Evolutionary conservation across 53 echinoderm and acorn worm species (phyloP).

Genomic region (Actinopyga echinites): DNA sequence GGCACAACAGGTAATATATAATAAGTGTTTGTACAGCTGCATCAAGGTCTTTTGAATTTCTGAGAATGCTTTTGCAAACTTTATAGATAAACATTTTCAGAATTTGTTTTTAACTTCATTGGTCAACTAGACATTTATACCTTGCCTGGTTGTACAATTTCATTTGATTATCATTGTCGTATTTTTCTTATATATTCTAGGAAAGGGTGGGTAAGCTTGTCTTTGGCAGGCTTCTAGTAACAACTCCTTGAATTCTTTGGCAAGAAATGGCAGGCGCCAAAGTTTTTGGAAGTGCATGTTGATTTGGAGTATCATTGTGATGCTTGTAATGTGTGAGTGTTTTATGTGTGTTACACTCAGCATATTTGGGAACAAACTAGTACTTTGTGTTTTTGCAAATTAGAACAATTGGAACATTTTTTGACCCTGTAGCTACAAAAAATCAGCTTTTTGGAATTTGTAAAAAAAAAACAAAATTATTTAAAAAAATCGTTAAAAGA

Average conservation of each 20-base stretch:
- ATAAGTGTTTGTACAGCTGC: too few species aligned
- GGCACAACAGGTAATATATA: too few species aligned
- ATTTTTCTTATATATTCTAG: too few species aligned
- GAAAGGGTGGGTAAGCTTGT: too few species aligned
- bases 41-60: too few species aligned
- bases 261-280: background rate
- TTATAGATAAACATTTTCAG: too few species aligned
- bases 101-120: too few species aligned
- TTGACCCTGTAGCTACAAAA: constrained; percentile 1
- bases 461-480: constrained; percentile 11
- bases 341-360: constrained; percentile 33
- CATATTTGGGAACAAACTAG: constrained; percentile 40
- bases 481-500: constrained; percentile 1
- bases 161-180: too few species aligned
- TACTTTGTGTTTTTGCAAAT: constrained; percentile 38
- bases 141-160: too few species aligned
- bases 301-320: constrained; percentile 7
- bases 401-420: constrained; percentile 22
- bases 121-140: too few species aligned
- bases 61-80: too few species aligned
- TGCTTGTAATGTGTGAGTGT: constrained; percentile 19
- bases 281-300: background rate
- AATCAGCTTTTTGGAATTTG: background rate
- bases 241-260: constrained; percentile 27
- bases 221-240: too few species aligned